These are phyloP conservation scores for Himalopsyche phryganea DNA, from an alignment of 1,140 invertebrate genomes.

Conservation along the genomic window DNA sequence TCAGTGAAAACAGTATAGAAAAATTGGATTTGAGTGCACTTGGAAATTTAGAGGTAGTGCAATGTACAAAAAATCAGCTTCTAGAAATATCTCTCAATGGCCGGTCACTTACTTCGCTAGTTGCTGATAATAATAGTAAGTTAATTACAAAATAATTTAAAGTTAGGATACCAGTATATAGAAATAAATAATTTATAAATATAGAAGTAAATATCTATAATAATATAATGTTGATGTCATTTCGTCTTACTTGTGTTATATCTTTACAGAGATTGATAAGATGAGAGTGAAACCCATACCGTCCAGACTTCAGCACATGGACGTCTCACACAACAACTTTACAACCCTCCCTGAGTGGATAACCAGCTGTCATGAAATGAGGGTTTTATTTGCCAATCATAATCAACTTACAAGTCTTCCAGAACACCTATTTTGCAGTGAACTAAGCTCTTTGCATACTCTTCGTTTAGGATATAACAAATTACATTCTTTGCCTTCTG, in stretches of 20 bases:
- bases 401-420: conserved; percentile 67
- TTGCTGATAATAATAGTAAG: conserved; percentile 74
- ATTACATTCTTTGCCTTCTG: conserved; percentile 64
- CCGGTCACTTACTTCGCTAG: conserved; percentile 61
- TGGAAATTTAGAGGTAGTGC: conserved; percentile 64
- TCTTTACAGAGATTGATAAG: conserved; percentile 62
- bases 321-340: conserved; percentile 75
- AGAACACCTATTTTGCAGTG: conserved; percentile 68
- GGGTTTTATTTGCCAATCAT: conserved; percentile 70
- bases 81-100: conserved; percentile 67
- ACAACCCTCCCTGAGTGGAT: conserved; percentile 74
- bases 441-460: conserved; percentile 64
- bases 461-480: conserved; percentile 74
- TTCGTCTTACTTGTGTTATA: conserved; percentile 25
- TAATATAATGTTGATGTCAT: too few relatives aligned
- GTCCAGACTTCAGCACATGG: conserved; percentile 65
- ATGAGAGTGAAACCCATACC: conserved; percentile 63
- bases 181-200: not conserved
- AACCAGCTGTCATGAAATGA: conserved; percentile 67
- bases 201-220: too few relatives aligned
- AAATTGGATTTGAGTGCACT: conserved; percentile 69
- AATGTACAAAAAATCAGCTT: conserved; percentile 68
- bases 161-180: not conserved
- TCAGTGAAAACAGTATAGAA: conserved; percentile 76
- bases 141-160: conserved; percentile 15